A percentile compares a stretch with the other conserved stretches of the same genome.
Conservation (phyloP, 2,113 vertebrate genomes). For the Echinops telfairi region DNA sequence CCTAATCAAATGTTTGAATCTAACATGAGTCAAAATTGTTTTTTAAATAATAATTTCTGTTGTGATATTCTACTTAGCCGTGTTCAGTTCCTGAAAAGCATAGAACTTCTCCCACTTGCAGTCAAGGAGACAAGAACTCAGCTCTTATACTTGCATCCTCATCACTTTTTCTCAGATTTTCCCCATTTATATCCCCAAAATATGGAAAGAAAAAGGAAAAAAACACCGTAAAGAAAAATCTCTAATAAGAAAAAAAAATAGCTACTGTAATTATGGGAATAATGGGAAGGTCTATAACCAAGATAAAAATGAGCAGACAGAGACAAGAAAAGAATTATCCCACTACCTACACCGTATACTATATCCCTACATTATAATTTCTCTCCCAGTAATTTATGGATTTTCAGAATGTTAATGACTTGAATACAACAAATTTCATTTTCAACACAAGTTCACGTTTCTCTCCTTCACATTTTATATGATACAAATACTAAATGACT, state of each 20-base stretch:
- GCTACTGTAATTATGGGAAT: background rate
- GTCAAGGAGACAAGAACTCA: background rate
- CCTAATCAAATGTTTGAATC: background rate
- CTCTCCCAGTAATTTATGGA: background rate
- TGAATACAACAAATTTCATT: background rate
- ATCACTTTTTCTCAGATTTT: constrained; percentile 14
- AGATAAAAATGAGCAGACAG: background rate
- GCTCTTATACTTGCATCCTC: background rate
- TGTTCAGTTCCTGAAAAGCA: background rate
- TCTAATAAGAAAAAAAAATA: background rate
- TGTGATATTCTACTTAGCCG: background rate
- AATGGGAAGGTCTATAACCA: background rate
- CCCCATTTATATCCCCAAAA: background rate
- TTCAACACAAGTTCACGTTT: background rate
- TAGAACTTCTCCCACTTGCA: background rate
- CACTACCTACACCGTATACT: background rate
- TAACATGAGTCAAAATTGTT: background rate
- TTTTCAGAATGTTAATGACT: constrained; percentile 8
- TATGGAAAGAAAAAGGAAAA: background rate
- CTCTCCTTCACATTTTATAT: background rate
- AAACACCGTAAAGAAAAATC: background rate
- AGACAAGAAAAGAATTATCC: background rate
- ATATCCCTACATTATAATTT: background rate
- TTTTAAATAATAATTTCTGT: constrained; percentile 3
- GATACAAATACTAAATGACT: background rate